Percentiles rank a stretch among this genome's conserved stretches.
phyloP scores from a whole-genome alignment of 1,140 invertebrate genomes.

The Drosophila funebris region DNA sequence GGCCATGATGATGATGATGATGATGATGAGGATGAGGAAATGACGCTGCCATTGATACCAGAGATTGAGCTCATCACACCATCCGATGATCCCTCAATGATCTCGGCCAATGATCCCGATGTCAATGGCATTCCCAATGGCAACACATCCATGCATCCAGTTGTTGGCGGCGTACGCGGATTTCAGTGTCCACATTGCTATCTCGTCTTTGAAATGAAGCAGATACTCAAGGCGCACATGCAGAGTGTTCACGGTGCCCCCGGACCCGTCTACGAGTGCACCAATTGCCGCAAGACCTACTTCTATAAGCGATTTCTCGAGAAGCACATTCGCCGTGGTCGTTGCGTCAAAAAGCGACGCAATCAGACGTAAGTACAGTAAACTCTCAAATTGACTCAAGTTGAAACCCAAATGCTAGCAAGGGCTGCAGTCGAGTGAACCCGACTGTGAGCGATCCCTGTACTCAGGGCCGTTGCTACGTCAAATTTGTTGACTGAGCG shows the following conservation, averaged over 20 bases:
- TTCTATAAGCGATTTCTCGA: constrained; percentile 82
- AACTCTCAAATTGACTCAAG: neutral
- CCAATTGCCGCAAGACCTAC: constrained; percentile 80
- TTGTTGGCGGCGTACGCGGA: constrained; percentile 29
- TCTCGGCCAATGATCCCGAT: constrained; percentile 19
- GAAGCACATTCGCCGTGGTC: constrained; percentile 79
- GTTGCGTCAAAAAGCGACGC: constrained; percentile 81
- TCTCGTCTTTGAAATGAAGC: constrained; percentile 78
- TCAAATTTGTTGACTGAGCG: no score
- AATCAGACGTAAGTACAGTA: constrained; percentile 74
- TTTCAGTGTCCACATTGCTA: constrained; percentile 80
- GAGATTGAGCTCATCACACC: constrained; percentile 80
- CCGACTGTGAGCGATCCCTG: no score
- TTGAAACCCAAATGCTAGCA: no score
- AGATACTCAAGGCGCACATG: constrained; percentile 81
- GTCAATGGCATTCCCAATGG: constrained; percentile 20
- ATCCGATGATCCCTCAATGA: constrained; percentile 55
- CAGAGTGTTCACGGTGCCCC: constrained; percentile 76
- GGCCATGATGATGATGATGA: constrained; percentile 28
- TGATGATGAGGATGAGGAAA: constrained; percentile 69
- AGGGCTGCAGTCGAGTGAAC: no score
- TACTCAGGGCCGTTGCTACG: no score
- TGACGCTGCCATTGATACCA: constrained; percentile 74
- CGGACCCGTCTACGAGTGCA: constrained; percentile 79
- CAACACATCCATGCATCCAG: constrained; percentile 10